phyloP scores from a whole-genome alignment of 2,888 invertebrate species.

The Atethmia centrago region DNA sequence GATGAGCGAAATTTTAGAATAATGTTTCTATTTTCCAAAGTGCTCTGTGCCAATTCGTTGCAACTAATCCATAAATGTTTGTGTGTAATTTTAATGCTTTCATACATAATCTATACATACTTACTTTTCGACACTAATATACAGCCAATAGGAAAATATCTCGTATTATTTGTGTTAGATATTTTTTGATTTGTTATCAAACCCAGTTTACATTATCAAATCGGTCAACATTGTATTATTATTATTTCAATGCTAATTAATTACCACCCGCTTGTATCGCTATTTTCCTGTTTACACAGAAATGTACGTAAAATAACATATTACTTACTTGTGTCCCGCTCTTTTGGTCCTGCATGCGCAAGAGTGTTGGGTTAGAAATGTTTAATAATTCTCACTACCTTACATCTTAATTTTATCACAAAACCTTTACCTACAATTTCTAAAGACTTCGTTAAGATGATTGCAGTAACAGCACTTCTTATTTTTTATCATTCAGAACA shows the following conservation, averaged over 20 bases:
- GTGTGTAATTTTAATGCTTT: constrained; percentile 48
- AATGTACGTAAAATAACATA: constrained; percentile 43
- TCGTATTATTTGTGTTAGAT: background rate
- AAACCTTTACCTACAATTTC: background rate
- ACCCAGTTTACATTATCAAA: constrained; percentile 36
- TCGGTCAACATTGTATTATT: constrained; percentile 5
- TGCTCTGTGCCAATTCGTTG: constrained; percentile 64
- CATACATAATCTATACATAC: constrained; percentile 7
- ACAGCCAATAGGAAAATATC: background rate
- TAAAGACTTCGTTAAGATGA: background rate
- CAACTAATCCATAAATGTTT: constrained; percentile 43
- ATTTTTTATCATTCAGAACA: background rate
- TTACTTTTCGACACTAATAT: background rate
- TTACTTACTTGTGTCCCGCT: constrained; percentile 94
- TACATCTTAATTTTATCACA: background rate
- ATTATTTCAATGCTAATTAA: constrained; percentile 50
- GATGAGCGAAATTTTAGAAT: constrained; percentile 22
- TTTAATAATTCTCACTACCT: constrained; percentile 9
- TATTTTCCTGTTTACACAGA: constrained; percentile 60
- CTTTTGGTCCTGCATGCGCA: constrained; percentile 92
- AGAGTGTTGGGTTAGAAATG: constrained; percentile 56
- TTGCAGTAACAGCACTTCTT: background rate
- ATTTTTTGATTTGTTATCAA: background rate
- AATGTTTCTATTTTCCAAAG: constrained; percentile 34
- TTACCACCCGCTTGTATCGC: constrained; percentile 29